Conservation (phyloP, 2,797 vertebrate genomes). For the Natrix natrix region DNA sequence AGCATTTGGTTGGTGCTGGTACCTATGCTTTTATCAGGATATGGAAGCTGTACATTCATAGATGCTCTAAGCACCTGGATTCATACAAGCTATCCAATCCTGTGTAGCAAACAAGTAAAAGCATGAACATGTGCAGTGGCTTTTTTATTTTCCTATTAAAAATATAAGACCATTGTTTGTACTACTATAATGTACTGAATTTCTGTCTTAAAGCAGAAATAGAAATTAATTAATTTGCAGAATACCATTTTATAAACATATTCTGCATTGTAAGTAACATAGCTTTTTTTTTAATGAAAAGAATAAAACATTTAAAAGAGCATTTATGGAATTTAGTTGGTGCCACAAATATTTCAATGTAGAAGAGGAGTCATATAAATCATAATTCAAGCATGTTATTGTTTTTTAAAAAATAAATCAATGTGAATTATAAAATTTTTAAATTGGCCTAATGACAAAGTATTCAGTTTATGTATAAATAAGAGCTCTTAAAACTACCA, state of each 20-base stretch:
- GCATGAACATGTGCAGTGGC: background rate
- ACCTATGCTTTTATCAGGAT: background rate
- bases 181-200: background rate
- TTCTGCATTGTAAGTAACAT: background rate
- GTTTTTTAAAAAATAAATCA: background rate
- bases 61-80: background rate
- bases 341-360: background rate
- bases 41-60: background rate
- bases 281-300: background rate
- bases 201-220: background rate
- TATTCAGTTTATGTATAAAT: constrained; percentile 42
- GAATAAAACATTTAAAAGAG: background rate
- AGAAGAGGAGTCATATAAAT: background rate
- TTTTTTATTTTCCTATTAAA: background rate
- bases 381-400: background rate
- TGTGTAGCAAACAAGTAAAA: background rate
- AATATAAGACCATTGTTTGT: background rate
- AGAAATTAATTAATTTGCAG: background rate
- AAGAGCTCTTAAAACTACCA: constrained; percentile 21
- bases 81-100: background rate
- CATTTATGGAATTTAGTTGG: background rate
- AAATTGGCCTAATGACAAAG: constrained; percentile 48
- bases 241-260: background rate
- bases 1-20: background rate
- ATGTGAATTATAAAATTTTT: constrained; percentile 53